phyloP scores from a whole-genome alignment of 2,113 vertebrate genomes.

The Dromiciops gliroides region DNA sequence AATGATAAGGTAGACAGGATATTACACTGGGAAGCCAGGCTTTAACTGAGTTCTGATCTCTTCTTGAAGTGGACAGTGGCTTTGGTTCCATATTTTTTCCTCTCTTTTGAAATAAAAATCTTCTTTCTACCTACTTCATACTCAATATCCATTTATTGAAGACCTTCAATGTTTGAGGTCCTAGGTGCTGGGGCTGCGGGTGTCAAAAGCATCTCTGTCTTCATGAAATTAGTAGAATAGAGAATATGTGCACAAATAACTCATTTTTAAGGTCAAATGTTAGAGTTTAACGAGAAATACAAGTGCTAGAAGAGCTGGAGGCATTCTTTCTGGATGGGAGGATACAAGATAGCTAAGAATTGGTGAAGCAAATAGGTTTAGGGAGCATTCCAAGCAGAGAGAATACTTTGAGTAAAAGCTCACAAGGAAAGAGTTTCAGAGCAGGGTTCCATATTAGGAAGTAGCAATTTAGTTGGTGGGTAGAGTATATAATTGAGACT shows the following conservation, averaged over 20 bases:
- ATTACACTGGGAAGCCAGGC: neutral
- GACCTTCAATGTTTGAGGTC: too few relatives aligned
- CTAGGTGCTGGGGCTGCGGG: accelerated
- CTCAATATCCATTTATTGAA: too few relatives aligned
- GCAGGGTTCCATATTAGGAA: neutral
- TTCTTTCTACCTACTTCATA: neutral
- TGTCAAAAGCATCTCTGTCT: neutral
- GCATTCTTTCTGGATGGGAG: neutral
- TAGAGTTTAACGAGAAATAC: neutral
- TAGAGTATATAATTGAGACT: neutral
- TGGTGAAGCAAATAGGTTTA: neutral
- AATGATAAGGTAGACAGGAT: neutral
- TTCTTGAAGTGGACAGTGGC: neutral
- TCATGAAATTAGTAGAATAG: neutral
- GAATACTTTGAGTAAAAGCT: neutral
- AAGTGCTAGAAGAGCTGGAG: neutral
- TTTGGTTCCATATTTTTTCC: neutral
- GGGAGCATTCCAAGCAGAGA: neutral
- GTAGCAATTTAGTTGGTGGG: neutral
- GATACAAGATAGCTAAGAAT: neutral
- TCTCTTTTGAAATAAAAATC: neutral
- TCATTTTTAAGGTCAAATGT: neutral
- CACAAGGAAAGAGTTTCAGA: neutral
- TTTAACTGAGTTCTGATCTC: neutral
- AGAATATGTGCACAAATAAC: neutral